phyloP scores from a whole-genome alignment of 1,140 invertebrate genomes.

The Calycopis cecrops region DNA sequence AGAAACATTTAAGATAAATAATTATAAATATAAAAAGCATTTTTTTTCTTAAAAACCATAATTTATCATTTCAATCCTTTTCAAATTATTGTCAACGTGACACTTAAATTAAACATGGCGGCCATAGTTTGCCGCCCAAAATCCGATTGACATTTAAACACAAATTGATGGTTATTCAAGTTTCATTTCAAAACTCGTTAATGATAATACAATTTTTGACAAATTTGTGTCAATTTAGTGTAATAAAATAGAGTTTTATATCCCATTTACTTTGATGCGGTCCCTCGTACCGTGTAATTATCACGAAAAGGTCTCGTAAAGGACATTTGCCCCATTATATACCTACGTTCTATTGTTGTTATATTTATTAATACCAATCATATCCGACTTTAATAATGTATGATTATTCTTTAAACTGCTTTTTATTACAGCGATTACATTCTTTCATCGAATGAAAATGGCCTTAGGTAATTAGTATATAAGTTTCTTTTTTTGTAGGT shows the following conservation, averaged over 20 bases:
- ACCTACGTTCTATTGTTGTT: slow-evolving; percentile 22
- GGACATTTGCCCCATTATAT: slow-evolving; percentile 24
- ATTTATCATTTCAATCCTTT: too few species aligned
- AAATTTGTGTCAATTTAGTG: slow-evolving; percentile 69
- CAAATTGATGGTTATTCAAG: slow-evolving; percentile 2
- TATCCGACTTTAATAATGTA: slow-evolving; percentile 12
- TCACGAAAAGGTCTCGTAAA: slow-evolving; percentile 40
- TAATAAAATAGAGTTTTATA: slow-evolving; percentile 71
- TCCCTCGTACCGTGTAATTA: slow-evolving; percentile 56
- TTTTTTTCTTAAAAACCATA: too few species aligned
- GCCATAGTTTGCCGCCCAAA: not conserved
- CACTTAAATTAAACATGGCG: too few species aligned
- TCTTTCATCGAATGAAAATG: not conserved
- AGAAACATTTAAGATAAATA: too few species aligned
- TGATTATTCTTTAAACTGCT: slow-evolving; percentile 1
- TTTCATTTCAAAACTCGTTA: slow-evolving; percentile 43
- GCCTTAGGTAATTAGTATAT: too few species aligned
- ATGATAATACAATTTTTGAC: slow-evolving; percentile 63
- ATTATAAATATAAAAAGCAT: too few species aligned
- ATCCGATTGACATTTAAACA: not conserved
- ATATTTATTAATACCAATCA: slow-evolving; percentile 17
- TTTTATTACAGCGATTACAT: slow-evolving; percentile 8
- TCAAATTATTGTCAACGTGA: too few species aligned
- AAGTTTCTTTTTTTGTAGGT: too few species aligned
- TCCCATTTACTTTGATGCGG: slow-evolving; percentile 68